These are phyloP conservation scores for Sarcophaga carnaria DNA, from an alignment of 2,888 invertebrate genomes.

Conservation along the genomic window DNA sequence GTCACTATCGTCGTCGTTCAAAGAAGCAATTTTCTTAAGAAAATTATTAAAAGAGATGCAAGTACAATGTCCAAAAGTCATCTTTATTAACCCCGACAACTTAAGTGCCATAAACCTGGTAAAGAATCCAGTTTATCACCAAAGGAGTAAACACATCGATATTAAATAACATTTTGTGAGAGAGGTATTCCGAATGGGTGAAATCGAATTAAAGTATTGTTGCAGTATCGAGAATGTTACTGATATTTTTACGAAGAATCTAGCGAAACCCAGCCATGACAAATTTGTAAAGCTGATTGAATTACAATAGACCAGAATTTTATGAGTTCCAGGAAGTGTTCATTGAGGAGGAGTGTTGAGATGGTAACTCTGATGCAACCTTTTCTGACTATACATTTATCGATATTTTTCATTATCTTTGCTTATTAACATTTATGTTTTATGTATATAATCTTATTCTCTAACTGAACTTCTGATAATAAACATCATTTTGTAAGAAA, in stretches of 20 bases:
- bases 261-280: slow-evolving; percentile 18
- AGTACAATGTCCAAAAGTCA: slow-evolving; percentile 7
- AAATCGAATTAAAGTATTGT: slow-evolving; percentile 20
- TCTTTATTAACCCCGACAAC: slow-evolving; percentile 25
- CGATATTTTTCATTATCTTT: no score
- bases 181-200: slow-evolving; percentile 17
- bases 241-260: slow-evolving; percentile 12
- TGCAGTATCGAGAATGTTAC: slow-evolving; percentile 23
- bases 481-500: no score
- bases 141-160: no score
- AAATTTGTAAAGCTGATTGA: slow-evolving; percentile 16
- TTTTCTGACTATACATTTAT: no score
- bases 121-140: neutral
- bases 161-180: neutral
- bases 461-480: no score
- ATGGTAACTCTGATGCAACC: no score
- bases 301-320: neutral
- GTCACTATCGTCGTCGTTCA: slow-evolving; percentile 53
- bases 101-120: slow-evolving; percentile 48
- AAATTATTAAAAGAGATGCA: slow-evolving; percentile 28
- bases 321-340: no score
- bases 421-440: no score
- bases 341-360: no score
- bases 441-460: no score
- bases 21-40: slow-evolving; percentile 53